Evolutionary conservation across 2,113 vertebrate species (phyloP), one percentile per base, ranked within the genome.

Genomic region (Henicopernis longicauda): DNA sequence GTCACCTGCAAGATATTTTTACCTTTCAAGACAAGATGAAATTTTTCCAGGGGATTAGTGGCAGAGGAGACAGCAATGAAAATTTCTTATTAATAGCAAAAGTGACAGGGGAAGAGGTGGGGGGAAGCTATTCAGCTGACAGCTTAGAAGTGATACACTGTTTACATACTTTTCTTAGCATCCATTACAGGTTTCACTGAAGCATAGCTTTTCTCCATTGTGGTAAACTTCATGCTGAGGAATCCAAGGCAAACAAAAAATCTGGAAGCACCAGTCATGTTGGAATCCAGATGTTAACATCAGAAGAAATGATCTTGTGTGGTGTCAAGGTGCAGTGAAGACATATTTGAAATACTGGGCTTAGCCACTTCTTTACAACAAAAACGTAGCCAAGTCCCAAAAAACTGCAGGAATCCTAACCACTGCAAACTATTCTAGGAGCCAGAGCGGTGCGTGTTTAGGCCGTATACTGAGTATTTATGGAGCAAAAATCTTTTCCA

Each of bases 201-300:
- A 95, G 38, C 61, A 61, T 3, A 82, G 47, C 55, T 54, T 79
- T 79, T 63, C 59, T 58, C 50, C 61, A 29, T 15, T 80, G 86
- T 63, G 54, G 62, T 50, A 76, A 78, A 72, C 19, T 62, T 82
- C 54, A 59, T 22, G 42, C 23, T 87, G 45, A 85, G 50, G 79
- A 96, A 88, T 15, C 32, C 62, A 93, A 84, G 34, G 34, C 29
- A 93, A 97, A 76, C 38, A 94, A 89, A 93, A 81, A 84, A 31
- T 82, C 66, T 91, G 84, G 77, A 94, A 72, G 58, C 40, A 66
- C 44, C 50, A 72, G 21, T 50, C 19, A 45, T 76, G 34, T 31
- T 89, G 57, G 36, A 89, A 94, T 72, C 44, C 81, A 92, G 63
- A 86, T 63, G 45, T 50, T 81, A 91, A 82, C 40, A 61, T 61